Evolutionary conservation across 2,888 invertebrate species (phyloP).

Genomic region (Diaprepes abbreviatus): DNA sequence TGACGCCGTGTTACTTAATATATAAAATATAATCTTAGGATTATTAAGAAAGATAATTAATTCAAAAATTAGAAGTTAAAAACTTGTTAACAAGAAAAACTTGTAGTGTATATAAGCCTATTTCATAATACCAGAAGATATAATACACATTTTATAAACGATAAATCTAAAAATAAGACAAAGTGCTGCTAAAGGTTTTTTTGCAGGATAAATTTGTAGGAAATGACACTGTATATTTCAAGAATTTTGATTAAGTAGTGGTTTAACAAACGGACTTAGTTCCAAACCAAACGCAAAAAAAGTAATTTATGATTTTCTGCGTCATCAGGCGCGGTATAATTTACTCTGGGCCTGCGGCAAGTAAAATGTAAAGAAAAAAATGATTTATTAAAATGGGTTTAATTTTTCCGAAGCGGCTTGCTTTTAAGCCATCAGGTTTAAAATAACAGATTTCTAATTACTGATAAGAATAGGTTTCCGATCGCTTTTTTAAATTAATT

Average conservation of each 20-base stretch:
- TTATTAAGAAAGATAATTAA: no score
- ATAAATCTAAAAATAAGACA: no score
- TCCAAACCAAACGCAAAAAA: background rate
- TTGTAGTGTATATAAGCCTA: no score
- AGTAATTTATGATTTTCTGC: constrained; percentile 18
- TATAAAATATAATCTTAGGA: no score
- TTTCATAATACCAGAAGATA: no score
- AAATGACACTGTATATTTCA: constrained; percentile 2
- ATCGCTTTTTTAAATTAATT: background rate
- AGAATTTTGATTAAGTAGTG: constrained; percentile 16
- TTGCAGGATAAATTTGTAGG: constrained; percentile 11
- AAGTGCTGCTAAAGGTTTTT: no score
- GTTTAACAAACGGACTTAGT: constrained; percentile 16
- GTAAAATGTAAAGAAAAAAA: constrained; percentile 1
- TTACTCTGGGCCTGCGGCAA: constrained; percentile 3
- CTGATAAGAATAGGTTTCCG: background rate
- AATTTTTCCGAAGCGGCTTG: background rate
- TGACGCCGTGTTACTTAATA: no score
- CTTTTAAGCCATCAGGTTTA: background rate
- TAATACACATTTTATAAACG: no score
- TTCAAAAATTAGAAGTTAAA: no score
- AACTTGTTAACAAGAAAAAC: no score
- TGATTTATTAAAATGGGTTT: constrained; percentile 8
- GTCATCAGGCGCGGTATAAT: constrained; percentile 1
- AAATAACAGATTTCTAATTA: constrained; percentile 5